Conservation (phyloP, 1,140 invertebrate species). For the Drosophila prosaltans region DNA sequence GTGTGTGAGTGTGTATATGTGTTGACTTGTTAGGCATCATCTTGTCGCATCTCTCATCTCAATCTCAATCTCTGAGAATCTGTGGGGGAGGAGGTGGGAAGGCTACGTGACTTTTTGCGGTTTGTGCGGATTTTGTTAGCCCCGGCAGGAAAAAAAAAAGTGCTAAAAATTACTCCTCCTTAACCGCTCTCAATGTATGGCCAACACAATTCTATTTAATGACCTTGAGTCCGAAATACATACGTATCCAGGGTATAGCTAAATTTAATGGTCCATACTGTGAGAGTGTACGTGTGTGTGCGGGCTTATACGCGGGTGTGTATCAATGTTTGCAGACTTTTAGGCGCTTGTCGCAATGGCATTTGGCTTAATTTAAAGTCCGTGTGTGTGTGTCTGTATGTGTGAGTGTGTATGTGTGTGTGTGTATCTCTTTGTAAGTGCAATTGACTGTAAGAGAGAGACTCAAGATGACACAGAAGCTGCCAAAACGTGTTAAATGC, state of each 20-base stretch:
- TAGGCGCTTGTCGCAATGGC: slow-evolving; percentile 40
- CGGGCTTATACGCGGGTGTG: slow-evolving; percentile 15
- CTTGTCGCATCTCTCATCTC: slow-evolving; percentile 45
- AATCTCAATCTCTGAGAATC: slow-evolving; percentile 41
- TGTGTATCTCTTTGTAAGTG: slow-evolving; percentile 35
- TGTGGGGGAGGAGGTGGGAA: not conserved
- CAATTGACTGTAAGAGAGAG: slow-evolving; percentile 46
- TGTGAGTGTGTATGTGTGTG: not conserved
- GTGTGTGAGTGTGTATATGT: not conserved
- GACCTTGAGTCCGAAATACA: slow-evolving; percentile 64
- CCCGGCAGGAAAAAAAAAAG: slow-evolving; percentile 45
- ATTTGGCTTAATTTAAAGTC: slow-evolving; percentile 75
- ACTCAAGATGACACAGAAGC: not conserved
- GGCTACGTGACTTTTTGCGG: slow-evolving; percentile 78
- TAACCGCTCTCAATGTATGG: not conserved
- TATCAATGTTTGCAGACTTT: slow-evolving; percentile 68
- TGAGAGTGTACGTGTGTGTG: not conserved
- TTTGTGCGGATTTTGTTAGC: slow-evolving; percentile 71
- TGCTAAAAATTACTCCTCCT: slow-evolving; percentile 66
- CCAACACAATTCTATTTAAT: slow-evolving; percentile 63
- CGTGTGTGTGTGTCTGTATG: slow-evolving; percentile 3
- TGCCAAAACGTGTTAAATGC: slow-evolving; percentile 18
- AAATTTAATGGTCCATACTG: slow-evolving; percentile 67
- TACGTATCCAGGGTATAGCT: slow-evolving; percentile 54
- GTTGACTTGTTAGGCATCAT: slow-evolving; percentile 66